Evolutionary conservation across 2,797 vertebrate genomes (phyloP).

Genomic region (Anas bernieri): DNA sequence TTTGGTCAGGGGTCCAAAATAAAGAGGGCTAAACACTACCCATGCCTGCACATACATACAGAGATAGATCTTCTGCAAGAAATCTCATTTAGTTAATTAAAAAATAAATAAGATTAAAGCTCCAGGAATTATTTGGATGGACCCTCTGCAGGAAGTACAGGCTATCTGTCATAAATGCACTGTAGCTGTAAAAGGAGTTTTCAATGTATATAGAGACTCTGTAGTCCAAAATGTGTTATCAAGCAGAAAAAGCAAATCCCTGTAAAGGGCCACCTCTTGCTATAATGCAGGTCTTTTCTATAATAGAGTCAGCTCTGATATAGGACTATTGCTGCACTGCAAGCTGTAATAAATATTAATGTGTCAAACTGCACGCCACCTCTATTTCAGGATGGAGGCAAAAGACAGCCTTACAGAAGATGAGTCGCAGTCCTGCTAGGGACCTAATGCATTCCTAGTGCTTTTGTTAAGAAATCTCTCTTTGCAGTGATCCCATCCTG

Average conservation of each 20-base stretch:
- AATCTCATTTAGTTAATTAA: neutral
- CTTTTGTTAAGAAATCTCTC: neutral
- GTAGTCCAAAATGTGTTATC: constrained; percentile 4
- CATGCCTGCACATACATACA: neutral
- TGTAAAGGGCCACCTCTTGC: constrained; percentile 28
- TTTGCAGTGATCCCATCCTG: neutral
- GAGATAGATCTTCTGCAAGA: neutral
- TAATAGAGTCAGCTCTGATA: constrained; percentile 44
- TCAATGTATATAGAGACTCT: neutral
- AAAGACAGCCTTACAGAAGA: neutral
- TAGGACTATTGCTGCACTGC: constrained; percentile 41
- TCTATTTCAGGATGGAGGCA: constrained; percentile 30
- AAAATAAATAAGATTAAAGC: neutral
- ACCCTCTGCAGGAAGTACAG: neutral
- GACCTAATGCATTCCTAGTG: neutral
- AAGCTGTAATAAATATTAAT: constrained; percentile 68
- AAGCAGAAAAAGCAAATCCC: constrained; percentile 27
- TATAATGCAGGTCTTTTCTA: constrained; percentile 50
- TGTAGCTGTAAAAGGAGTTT: neutral
- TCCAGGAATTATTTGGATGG: neutral
- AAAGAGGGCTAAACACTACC: neutral
- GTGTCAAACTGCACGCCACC: constrained; percentile 12
- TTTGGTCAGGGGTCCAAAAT: neutral
- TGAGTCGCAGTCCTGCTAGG: neutral
- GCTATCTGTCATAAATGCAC: constrained; percentile 19